phyloP scores from a whole-genome alignment of 1,140 invertebrate genomes.

The Halictus rubicundus region DNA sequence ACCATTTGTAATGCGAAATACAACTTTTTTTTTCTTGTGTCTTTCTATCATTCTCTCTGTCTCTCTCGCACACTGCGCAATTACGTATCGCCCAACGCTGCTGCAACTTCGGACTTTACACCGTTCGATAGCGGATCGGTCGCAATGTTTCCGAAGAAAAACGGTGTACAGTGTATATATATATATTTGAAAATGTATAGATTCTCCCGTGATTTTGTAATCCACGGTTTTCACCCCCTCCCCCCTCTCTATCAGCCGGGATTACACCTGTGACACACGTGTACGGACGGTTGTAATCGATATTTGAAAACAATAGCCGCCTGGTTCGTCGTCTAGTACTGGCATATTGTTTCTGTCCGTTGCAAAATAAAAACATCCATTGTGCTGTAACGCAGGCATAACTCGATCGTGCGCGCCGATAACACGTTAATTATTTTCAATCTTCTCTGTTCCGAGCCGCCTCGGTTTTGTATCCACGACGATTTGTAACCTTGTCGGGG shows the following conservation, averaged over 20 bases:
- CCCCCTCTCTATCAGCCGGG: too few relatives aligned
- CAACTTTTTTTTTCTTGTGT: too few relatives aligned
- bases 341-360: background rate
- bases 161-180: background rate
- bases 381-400: conserved; percentile 1
- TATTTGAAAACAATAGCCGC: conserved; percentile 23
- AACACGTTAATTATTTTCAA: background rate
- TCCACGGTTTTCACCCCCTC: too few relatives aligned
- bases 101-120: conserved; percentile 36
- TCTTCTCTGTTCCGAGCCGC: background rate
- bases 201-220: background rate
- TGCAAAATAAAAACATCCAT: conserved; percentile 5
- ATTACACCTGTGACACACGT: background rate
- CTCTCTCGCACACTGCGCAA: background rate
- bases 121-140: conserved; percentile 9
- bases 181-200: background rate
- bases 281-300: background rate
- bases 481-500: background rate
- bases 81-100: conserved; percentile 23
- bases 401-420: conserved; percentile 16
- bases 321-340: background rate
- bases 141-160: background rate
- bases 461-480: too few relatives aligned
- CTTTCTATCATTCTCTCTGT: too few relatives aligned
- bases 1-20: conserved; percentile 18